These are phyloP conservation scores for Macaca fascicularis DNA, from an alignment of 2,113 vertebrate species.

Conservation along the genomic window T2T-MFA8v1.1 NC_088377.1:120875001-120875500, in stretches of 20 bases:
- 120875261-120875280: neutral
- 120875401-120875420: conserved; percentile 47
- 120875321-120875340: neutral
- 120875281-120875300: neutral
- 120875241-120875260: neutral
- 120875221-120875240: accelerated
- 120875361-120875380: conserved; percentile 50
- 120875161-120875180: neutral
- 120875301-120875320: neutral
- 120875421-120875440: conserved; percentile 58
- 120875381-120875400: conserved; percentile 52
- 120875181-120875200: neutral
- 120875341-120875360: neutral
- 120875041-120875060: neutral
- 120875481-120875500: conserved; percentile 57
- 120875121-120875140: conserved; percentile 13
- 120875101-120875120: neutral
- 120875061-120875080: neutral
- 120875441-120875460: conserved; percentile 48
- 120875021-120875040: neutral
- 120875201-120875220: neutral
- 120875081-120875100: neutral
- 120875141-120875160: neutral
- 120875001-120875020: neutral
- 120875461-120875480: conserved; percentile 45